These are phyloP conservation scores for Cyanoramphus novaezelandiae DNA, from an alignment of 2,113 vertebrate genomes.

Conservation along the genomic window DNA sequence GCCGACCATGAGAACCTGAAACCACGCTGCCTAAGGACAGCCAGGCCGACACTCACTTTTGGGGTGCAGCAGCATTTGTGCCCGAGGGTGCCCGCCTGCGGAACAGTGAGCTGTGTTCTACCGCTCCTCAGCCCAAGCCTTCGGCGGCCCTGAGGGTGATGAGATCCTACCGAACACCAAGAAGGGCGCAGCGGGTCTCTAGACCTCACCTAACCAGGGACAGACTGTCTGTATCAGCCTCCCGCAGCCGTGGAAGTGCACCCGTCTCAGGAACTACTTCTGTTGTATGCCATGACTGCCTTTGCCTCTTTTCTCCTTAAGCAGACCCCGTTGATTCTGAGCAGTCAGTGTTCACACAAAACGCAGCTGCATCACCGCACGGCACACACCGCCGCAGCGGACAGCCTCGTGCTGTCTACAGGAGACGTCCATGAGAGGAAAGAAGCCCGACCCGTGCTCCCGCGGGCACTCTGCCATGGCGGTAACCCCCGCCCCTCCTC, in stretches of 20 bases:
- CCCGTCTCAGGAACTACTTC: background rate
- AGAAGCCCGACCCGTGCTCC: rapidly evolving
- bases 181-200: rapidly evolving
- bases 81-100: rapidly evolving
- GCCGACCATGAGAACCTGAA: background rate
- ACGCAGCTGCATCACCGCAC: rapidly evolving
- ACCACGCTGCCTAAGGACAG: background rate
- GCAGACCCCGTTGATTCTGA: rapidly evolving
- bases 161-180: rapidly evolving
- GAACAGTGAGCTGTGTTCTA: rapidly evolving
- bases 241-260: rapidly evolving
- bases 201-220: background rate
- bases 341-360: background rate
- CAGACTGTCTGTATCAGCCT: rapidly evolving
- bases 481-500: background rate
- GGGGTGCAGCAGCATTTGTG: rapidly evolving
- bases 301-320: background rate
- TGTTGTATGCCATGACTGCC: rapidly evolving
- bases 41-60: background rate
- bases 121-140: too few relatives aligned
- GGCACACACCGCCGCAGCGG: background rate
- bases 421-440: background rate
- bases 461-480: too few relatives aligned
- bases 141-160: background rate
- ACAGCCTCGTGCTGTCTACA: background rate